Conservation (phyloP, 2,113 vertebrate genomes). For the Myotis lucifugus region DNA sequence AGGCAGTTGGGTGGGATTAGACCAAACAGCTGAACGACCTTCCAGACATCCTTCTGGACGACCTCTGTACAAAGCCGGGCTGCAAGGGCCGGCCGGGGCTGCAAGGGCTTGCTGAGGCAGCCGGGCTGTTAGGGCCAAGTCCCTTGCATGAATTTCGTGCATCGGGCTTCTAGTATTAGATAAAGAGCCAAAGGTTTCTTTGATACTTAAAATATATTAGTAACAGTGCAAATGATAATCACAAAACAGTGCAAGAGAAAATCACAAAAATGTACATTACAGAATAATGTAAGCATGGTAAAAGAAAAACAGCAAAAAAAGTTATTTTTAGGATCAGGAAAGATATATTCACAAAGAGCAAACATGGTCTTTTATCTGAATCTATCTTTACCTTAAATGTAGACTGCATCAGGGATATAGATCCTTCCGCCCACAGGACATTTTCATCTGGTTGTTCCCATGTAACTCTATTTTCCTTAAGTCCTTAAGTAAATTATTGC, state of each 20-base stretch:
- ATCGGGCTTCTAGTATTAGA: slow-evolving; percentile 30
- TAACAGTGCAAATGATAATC: slow-evolving; percentile 49
- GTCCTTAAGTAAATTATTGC: neutral
- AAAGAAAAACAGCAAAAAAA: neutral
- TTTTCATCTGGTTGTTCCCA: neutral
- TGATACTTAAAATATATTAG: slow-evolving; percentile 41
- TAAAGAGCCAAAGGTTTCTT: slow-evolving; percentile 75
- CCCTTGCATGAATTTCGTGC: no score
- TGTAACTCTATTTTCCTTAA: neutral
- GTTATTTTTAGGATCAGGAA: neutral
- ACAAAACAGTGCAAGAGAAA: neutral
- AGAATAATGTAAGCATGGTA: neutral
- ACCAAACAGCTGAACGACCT: no score
- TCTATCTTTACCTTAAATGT: neutral
- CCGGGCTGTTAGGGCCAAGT: no score
- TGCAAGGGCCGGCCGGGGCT: no score
- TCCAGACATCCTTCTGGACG: no score
- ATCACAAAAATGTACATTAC: neutral
- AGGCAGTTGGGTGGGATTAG: no score
- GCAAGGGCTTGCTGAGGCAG: no score
- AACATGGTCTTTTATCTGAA: neutral
- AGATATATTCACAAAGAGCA: neutral
- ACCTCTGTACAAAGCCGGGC: no score
- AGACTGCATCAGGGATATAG: neutral
- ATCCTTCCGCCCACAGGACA: neutral